Conservation (phyloP, 2,797 vertebrate species). For the Parambassis ranga region DNA sequence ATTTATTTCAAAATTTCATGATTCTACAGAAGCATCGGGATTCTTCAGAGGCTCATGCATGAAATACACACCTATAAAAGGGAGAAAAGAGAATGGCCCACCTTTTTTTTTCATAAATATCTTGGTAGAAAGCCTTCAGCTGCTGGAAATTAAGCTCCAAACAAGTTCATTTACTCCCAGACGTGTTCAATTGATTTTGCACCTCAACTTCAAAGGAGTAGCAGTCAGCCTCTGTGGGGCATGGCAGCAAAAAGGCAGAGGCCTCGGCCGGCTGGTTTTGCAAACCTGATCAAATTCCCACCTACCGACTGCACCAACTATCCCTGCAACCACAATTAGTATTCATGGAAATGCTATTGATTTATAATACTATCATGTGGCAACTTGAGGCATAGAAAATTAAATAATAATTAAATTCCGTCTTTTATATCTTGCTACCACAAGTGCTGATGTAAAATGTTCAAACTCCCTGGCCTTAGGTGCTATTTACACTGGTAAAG, state of each 20-base stretch:
- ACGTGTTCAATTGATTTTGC: conserved; percentile 80
- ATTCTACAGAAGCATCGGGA: conserved; percentile 1
- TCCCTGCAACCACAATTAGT: conserved; percentile 72
- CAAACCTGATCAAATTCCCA: conserved; percentile 64
- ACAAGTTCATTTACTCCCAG: conserved; percentile 78
- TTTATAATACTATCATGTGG: conserved; percentile 54
- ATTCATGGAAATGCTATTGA: conserved; percentile 73
- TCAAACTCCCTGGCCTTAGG: conserved; percentile 38
- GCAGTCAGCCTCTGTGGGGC: conserved; percentile 51
- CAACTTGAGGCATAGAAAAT: conserved; percentile 48
- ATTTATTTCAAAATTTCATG: conserved; percentile 17
- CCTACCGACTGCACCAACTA: conserved; percentile 42
- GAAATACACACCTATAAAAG: conserved; percentile 15
- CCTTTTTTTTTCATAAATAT: conserved; percentile 66
- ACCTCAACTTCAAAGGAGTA: conserved; percentile 75
- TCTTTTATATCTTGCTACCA: conserved; percentile 43
- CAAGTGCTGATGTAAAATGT: conserved; percentile 44
- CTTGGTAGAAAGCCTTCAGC: conserved; percentile 61
- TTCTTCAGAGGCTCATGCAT: conserved; percentile 6
- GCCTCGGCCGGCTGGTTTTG: conserved; percentile 51
- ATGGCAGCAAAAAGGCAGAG: conserved; percentile 29
- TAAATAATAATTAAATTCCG: conserved; percentile 49
- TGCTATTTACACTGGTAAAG: conserved; percentile 51
- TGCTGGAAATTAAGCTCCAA: conserved; percentile 75
- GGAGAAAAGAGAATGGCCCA: conserved; percentile 15